A percentile compares a stretch with the other conserved stretches of the same genome.
Conservation (phyloP, 2,797 vertebrate genomes). For the Fistularia commersonii region DNA sequence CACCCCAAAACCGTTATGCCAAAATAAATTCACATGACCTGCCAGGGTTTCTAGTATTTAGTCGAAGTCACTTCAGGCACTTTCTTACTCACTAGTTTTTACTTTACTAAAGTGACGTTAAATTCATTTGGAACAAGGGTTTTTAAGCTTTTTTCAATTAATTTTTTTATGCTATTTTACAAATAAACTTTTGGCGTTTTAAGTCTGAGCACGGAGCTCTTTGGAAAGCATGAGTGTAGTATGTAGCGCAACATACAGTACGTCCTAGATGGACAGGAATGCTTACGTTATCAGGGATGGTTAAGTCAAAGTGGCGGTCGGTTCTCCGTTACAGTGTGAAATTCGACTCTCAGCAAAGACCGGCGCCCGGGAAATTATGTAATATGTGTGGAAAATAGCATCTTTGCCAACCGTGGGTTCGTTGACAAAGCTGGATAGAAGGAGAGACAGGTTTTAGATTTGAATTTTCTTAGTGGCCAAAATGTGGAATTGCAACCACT, state of each 20-base stretch:
- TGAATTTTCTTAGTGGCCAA: too few relatives aligned
- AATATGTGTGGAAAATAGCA: too few relatives aligned
- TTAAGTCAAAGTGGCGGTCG: conserved; percentile 10
- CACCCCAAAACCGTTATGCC: conserved; percentile 21
- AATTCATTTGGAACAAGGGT: conserved; percentile 39
- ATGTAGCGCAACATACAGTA: conserved; percentile 35
- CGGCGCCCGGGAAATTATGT: conserved; percentile 6
- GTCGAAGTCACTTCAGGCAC: conserved; percentile 1
- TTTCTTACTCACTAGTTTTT: conserved; percentile 5
- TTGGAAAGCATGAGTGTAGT: conserved; percentile 42
- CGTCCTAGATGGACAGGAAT: conserved; percentile 36
- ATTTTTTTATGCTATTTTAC: not conserved
- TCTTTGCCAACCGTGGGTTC: too few relatives aligned
- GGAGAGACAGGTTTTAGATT: too few relatives aligned
- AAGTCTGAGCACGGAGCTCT: conserved; percentile 39
- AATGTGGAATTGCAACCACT: too few relatives aligned
- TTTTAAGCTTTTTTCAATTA: not conserved
- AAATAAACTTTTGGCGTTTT: conserved; percentile 41
- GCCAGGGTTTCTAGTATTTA: not conserved
- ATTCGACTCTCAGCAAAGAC: conserved; percentile 15
- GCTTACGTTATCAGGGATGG: conserved; percentile 12
- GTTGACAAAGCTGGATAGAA: too few relatives aligned
- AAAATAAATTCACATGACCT: conserved; percentile 25
- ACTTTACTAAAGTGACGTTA: conserved; percentile 11
- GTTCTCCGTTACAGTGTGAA: conserved; percentile 2